Base-by-base conservation (phyloP, 2,797 vertebrate genomes). In the Lutra lutra region DNA sequence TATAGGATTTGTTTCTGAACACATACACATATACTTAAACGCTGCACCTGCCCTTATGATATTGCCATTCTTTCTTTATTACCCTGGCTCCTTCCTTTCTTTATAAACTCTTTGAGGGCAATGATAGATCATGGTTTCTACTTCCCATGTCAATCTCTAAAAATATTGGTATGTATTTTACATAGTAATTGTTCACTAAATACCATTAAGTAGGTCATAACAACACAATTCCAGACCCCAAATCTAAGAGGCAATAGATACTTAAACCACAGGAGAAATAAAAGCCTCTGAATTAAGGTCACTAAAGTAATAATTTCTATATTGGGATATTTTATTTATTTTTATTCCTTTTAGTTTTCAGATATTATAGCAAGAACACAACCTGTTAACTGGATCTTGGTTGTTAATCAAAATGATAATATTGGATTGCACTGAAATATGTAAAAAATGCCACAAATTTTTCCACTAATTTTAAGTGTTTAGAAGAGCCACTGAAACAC, bases 261-360 rank as follows among this genome's bases (percentile, higher is more conserved):
- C 62, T 56, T 64, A 93, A 72, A 46, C 2, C 75, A 48, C 0
- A 84, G 13, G n/a, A 64, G 38, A 72, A 84, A 91, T n/a, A 46
- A 60, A 95, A 70, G 27, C 25, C n/a, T 95, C n/a, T 75, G 40
- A 92, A 92, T 73, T 82, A 58, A 91, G 60, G 88, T 78, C 5
- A 58, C 12, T 7, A 73, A 73, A 72, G 51, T 51, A 11, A 58
- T 32, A 21, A 66, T 38, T 89, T 75, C 8, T 35, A 27, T 91
- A 70, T 87, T 72, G 35, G 32, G 5, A 80, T 73, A 23, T 77
- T 84, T 14, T 73, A 23, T 77, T 84, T 14, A 18, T 56, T 93
- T 66, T 77, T 51, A 86, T 83, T 83, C 21, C 15, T 80, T 86
- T 95, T 58, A 89, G 1, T 2, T 48, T 85, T 89, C 27, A 88